Base-by-base conservation (phyloP, 2,888 invertebrate genomes). In the Heterodera filipjevi region DNA sequence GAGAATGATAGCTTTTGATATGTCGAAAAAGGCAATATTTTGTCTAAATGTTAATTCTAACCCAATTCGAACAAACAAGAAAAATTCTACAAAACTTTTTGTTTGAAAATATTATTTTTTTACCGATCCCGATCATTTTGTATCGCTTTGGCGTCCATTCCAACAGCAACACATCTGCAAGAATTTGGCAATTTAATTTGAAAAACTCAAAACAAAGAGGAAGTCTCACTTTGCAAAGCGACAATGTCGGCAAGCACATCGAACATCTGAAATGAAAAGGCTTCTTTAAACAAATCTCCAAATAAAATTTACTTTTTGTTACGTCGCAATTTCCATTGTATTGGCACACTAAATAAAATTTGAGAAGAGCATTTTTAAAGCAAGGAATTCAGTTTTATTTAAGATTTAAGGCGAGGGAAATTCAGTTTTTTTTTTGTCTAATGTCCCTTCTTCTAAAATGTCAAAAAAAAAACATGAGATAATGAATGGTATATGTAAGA, bases 131-230 rank as follows among this genome's bases (percentile, higher is more conserved):
- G 85, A 76, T 88, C 88, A 81, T 88, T 88, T 84, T 88, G 88
- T 71, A 88, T 88, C 14, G 88, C 87, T 87, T 87, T 85, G n/a
- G 88, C 87, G 77, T 88, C 88, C 88, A 88, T 88, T 19, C 88
- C 88, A 33, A 88, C 88, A 35, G 84, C 79, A 32, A 89, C 79
- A 81, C 88, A 88, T 81, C 64, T 73, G n/a, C 44, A 64, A 27
- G 49, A 73, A n/a, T 12, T n/a, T 35, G 27, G 14, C n/a, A 44
- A 64, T 2, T 10, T 44, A 73, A 16, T 30, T 46, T 16, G 22
- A 35, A 53, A n/a, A 73, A 46, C n/a, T n/a, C n/a, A n/a, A n/a
- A n/a, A n/a, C n/a, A n/a, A n/a, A n/a, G n/a, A n/a, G n/a, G n/a
- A n/a, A n/a, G n/a, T n/a, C 22, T 73, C 59, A 59, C 59, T 87